Conservation (phyloP, 2,113 vertebrate genomes). For the Mola mola region DNA sequence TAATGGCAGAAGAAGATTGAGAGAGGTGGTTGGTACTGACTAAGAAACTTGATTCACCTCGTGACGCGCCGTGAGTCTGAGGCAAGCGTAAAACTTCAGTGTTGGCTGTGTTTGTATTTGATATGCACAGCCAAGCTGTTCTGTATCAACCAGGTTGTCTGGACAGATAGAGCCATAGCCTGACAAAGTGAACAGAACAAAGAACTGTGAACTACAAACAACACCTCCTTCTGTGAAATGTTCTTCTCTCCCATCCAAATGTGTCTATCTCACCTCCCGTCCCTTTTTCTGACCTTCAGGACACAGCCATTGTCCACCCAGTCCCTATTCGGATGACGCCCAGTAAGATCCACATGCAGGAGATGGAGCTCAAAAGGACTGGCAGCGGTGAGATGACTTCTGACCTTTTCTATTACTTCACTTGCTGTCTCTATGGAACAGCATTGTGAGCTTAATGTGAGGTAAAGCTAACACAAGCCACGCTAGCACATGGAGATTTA, state of each 20-base stretch:
- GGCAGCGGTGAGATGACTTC: constrained; percentile 87
- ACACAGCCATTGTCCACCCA: constrained; percentile 98
- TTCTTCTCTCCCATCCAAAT: not conserved
- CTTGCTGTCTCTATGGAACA: not conserved
- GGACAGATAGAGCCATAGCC: not conserved
- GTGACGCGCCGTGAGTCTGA: no score
- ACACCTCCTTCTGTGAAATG: not conserved
- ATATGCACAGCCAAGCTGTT: no score
- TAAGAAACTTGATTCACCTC: no score
- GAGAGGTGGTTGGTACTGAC: no score
- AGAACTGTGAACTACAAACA: not conserved
- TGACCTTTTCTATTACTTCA: not conserved
- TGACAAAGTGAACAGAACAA: not conserved
- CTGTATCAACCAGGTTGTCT: no score
- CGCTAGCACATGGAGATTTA: no score
- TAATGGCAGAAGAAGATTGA: no score
- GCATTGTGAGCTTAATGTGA: no score
- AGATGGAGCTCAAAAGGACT: constrained; percentile 98
- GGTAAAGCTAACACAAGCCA: no score
- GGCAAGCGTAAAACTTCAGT: no score
- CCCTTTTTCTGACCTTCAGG: constrained; percentile 75
- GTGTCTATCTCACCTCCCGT: constrained; percentile 8
- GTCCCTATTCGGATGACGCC: constrained; percentile 99
- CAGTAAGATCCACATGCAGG: constrained; percentile 99
- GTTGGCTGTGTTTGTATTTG: no score